Percentiles rank a stretch among this genome's conserved stretches.
Evolutionary conservation across 2,113 vertebrate genomes (phyloP).

Genomic region (Antennarius striatus): DNA sequence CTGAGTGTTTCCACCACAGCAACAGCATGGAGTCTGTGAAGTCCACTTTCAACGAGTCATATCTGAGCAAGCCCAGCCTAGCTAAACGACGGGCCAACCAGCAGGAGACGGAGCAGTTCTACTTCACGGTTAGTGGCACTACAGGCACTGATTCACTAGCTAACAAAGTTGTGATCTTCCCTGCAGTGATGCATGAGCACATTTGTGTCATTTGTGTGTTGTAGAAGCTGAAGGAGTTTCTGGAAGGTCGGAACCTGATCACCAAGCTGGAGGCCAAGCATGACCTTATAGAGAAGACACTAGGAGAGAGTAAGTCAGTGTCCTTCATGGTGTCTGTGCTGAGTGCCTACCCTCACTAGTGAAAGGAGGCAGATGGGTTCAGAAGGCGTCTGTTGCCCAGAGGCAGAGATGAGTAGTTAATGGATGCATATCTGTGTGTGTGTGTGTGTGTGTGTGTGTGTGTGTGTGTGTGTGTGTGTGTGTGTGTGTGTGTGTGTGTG

Average conservation of each 20-base stretch:
- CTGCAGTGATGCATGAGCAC: no score
- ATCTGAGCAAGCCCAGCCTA: constrained; percentile 98
- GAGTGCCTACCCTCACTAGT: no score
- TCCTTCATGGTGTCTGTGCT: no score
- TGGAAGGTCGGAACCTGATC: constrained; percentile 97
- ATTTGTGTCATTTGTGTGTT: constrained; percentile 28
- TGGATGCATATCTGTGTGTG: constrained; percentile 24
- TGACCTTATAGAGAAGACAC: constrained; percentile 93
- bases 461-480: background rate
- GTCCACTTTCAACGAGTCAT: constrained; percentile 94
- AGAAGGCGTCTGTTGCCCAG: constrained; percentile 18
- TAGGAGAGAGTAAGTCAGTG: constrained; percentile 94
- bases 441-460: constrained; percentile 18
- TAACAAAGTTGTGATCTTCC: background rate
- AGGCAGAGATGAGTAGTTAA: constrained; percentile 23
- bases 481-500: no score
- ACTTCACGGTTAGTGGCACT: constrained; percentile 88
- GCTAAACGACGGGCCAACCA: constrained; percentile 97
- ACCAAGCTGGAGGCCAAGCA: constrained; percentile 98
- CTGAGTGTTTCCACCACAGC: constrained; percentile 98
- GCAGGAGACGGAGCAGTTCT: constrained; percentile 99
- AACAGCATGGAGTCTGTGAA: constrained; percentile 99
- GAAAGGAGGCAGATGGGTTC: constrained; percentile 4
- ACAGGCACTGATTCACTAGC: background rate
- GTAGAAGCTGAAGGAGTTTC: constrained; percentile 99